Evolutionary conservation across 2,113 vertebrate species (phyloP).

Genomic region (Eonycteris spelaea): DNA sequence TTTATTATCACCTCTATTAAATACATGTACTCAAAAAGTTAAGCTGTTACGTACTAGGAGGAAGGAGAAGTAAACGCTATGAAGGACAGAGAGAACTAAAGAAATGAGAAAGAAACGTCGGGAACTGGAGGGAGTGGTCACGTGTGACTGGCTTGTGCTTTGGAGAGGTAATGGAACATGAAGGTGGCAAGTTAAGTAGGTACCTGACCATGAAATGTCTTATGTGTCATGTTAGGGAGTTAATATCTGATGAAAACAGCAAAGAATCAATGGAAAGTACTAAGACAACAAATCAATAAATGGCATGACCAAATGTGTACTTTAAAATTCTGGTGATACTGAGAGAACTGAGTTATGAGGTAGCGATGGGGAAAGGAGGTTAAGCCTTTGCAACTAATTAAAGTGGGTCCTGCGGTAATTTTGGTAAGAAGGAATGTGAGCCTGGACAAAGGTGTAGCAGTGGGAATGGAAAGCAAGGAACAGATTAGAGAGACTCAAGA

Average conservation of each 20-base stretch:
- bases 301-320: not conserved
- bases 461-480: not conserved
- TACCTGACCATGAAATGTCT: not conserved
- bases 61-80: not conserved
- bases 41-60: not conserved
- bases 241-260: not conserved
- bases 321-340: not conserved
- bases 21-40: not conserved
- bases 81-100: not conserved
- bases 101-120: not conserved
- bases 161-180: not conserved
- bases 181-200: not conserved
- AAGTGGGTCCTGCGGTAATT: not conserved
- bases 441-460: not conserved
- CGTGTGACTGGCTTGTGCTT: not conserved
- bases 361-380: not conserved
- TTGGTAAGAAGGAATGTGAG: not conserved
- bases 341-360: not conserved
- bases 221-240: not conserved
- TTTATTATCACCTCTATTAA: not conserved
- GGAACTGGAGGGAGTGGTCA: not conserved
- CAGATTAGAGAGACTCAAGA: not conserved
- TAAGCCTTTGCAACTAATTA: not conserved
- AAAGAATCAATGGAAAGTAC: not conserved
- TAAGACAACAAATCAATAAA: not conserved